phyloP scores from a whole-genome alignment of 2,797 vertebrate species.

The Ciconia nigra region DNA sequence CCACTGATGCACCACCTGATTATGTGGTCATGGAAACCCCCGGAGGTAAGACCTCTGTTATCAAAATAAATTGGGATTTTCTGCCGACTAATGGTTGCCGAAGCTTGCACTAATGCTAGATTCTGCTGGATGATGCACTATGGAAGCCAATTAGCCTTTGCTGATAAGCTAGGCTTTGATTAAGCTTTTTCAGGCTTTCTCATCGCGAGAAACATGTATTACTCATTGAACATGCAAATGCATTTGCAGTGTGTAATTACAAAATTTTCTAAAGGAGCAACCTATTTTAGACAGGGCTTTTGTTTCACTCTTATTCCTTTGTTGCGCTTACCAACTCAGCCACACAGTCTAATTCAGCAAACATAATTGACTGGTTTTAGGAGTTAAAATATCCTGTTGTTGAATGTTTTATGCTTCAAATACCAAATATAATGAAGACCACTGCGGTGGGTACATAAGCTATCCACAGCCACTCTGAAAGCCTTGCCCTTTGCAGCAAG shows the following conservation, averaged over 20 bases:
- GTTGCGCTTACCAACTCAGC: not conserved
- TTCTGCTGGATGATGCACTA: conserved; percentile 54
- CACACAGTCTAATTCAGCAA: conserved; percentile 5
- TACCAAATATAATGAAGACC: conserved; percentile 2
- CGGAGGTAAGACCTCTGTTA: conserved; percentile 62
- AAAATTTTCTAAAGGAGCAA: conserved; percentile 13
- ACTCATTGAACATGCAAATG: conserved; percentile 50
- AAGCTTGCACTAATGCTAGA: conserved; percentile 64
- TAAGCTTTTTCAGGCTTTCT: conserved; percentile 40
- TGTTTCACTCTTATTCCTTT: not conserved
- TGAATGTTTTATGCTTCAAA: conserved; percentile 51
- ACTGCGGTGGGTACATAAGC: not conserved
- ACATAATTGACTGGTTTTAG: conserved; percentile 49
- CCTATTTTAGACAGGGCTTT: conserved; percentile 39
- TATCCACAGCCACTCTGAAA: not conserved
- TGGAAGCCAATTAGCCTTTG: conserved; percentile 68
- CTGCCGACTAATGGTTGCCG: conserved; percentile 72
- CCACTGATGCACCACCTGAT: conserved; percentile 70
- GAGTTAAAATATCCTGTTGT: conserved; percentile 55
- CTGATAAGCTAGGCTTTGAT: conserved; percentile 65
- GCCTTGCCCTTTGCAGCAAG: not conserved
- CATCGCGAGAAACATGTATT: not conserved
- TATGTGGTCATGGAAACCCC: conserved; percentile 75
- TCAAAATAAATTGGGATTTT: conserved; percentile 78
- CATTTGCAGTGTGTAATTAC: conserved; percentile 52